phyloP scores from a whole-genome alignment of 2,797 vertebrate species.

The Sebastes wilsoni region DNA sequence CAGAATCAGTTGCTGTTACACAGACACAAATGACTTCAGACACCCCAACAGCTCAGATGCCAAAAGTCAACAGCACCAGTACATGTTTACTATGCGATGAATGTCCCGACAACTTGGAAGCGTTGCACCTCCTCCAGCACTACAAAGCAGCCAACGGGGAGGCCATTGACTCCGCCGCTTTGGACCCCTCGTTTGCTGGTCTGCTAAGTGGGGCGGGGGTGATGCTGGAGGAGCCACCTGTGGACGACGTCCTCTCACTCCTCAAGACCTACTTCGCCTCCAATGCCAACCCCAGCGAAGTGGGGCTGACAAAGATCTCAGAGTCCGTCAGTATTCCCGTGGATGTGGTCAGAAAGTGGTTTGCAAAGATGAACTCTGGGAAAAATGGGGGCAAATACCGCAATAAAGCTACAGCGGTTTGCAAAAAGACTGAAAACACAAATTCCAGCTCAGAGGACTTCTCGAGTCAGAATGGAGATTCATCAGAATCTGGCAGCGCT shows the following conservation, averaged over 20 bases:
- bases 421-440: slow-evolving; percentile 55
- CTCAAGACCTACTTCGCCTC: slow-evolving; percentile 94
- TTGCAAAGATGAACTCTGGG: slow-evolving; percentile 91
- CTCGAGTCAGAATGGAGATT: slow-evolving; percentile 24
- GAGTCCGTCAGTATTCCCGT: slow-evolving; percentile 89
- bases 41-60: slow-evolving; percentile 37
- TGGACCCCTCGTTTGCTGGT: slow-evolving; percentile 82
- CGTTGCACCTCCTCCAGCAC: slow-evolving; percentile 90
- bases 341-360: slow-evolving; percentile 94
- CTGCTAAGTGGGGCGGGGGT: slow-evolving; percentile 84
- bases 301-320: slow-evolving; percentile 90
- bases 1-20: slow-evolving; percentile 69
- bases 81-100: slow-evolving; percentile 92
- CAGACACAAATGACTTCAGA: slow-evolving; percentile 9
- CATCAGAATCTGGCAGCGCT: slow-evolving; percentile 4
- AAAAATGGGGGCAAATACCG: slow-evolving; percentile 2
- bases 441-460: slow-evolving; percentile 49
- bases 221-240: slow-evolving; percentile 88
- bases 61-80: slow-evolving; percentile 74
- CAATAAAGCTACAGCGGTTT: background rate
- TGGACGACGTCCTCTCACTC: slow-evolving; percentile 92
- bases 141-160: slow-evolving; percentile 83
- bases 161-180: slow-evolving; percentile 75
- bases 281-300: slow-evolving; percentile 89
- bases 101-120: slow-evolving; percentile 87